Evolutionary conservation across 2,113 vertebrate genomes (phyloP), one percentile per base, ranked within the genome.

Genomic region (Garra rufa): DNA sequence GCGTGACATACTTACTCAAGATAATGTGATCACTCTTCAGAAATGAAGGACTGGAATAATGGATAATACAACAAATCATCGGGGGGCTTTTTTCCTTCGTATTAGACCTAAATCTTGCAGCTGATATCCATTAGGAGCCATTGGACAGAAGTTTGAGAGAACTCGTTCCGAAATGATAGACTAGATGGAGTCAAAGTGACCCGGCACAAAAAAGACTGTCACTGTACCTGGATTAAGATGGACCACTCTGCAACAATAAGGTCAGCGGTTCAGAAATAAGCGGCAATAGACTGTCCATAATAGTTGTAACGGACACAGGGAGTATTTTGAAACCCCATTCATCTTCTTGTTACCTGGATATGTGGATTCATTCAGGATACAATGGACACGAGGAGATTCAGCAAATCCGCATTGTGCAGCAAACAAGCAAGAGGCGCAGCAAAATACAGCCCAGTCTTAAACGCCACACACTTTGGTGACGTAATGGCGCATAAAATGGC

Each of bases 1-100:
- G 55, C 30, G 63, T 46, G 76, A 84, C 63, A 69, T 50, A 85
- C 80, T 86, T 81, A 88, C 55, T 88, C 50, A 81, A 75, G 43
- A 88, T 86, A 84, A 81, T 88, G 79, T 77, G 81, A 83, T 84
- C 65, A 67, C 76, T 84, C 76, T 84, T 70, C 75, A 70, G 61
- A 78, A 52, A 48, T 41, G n/a, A 85, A 55, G 34, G 41, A 34
- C 24, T 61, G 71, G 50, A 57, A 77, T 43, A 73, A 57, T 71
- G 84, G 83, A 70, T 67, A 50, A 55, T 50, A 43, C 63, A 78
- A 70, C 65, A 28, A 44, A 80, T 59, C 76, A 74, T 19, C 8
- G 52, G 38, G 34, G 28, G 55, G 48, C 30, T n/a, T 63, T 80
- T 67, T 21, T 48, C 44, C 44, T 46, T 81, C 17, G 14, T 67